Base-by-base conservation (phyloP, 2,797 vertebrate genomes). In the Anisognathus igniventris region DNA sequence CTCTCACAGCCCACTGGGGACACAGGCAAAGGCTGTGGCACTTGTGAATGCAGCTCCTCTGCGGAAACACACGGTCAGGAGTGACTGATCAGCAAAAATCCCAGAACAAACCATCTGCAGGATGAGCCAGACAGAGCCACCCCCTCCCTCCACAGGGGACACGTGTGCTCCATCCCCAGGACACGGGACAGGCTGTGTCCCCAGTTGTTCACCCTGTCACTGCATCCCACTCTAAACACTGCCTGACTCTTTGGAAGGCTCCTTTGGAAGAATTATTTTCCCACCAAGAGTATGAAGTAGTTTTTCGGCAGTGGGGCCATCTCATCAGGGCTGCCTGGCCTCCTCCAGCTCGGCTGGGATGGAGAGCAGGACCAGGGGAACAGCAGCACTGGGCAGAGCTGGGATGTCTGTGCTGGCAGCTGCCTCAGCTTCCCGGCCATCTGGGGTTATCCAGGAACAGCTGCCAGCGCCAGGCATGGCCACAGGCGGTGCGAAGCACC, bases 361-460 rank as follows among this genome's bases (percentile, higher is more conserved):
- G 7, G 25, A 61, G 61, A 75, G 39, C 62, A 78, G 86, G 76
- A 35, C 7, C 35, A 54, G n/a, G n/a, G 40, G 48, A 76, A 28
- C 35, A 73, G 39, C 58, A 70, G 60, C 8, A 47, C 58, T n/a
- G 57, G n/a, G 62, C 71, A 82, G 75, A 60, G 39, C 70, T 0
- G 0, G 60, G 57, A 48, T 47, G 56, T 58, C 65, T 68, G 77
- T 0, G 1, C 66, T 71, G 65, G 62, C 90, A 93, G 88, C 77
- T 91, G 77, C 84, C 71, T 77, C 0, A 1, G 71, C 50, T 74
- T 78, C 48, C 66, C 0, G 1, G 79, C 67, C 92, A 72, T 79
- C 82, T 94, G 95, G 45, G 64, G 39, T 75, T 66, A 80, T 30
- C 57, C 48, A 78, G 82, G 77, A 93, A 53, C 67, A 95, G 87